Conservation (phyloP, 2,888 invertebrate species). For the Chirona hameri region DNA sequence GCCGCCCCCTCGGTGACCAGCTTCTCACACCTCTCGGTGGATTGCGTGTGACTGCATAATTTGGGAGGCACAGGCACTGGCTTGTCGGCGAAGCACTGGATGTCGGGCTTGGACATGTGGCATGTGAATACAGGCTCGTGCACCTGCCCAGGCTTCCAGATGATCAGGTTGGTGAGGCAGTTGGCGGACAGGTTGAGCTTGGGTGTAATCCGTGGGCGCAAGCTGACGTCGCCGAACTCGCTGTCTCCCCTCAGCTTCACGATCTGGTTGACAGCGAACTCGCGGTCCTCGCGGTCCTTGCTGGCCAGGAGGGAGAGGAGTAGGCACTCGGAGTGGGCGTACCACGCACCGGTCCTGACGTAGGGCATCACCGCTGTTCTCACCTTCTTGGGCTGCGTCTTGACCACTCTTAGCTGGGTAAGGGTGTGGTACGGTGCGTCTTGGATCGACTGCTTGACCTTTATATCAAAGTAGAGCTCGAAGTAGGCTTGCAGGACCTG, state of each 20-base stretch:
- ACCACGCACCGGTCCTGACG: not conserved
- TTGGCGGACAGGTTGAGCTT: not conserved
- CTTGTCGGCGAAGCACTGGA: too few relatives aligned
- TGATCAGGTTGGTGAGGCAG: not conserved
- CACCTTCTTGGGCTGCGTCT: not conserved
- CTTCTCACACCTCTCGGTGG: too few relatives aligned
- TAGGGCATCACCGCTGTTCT: not conserved
- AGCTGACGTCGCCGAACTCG: not conserved
- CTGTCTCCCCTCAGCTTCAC: too few relatives aligned
- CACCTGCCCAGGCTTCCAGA: not conserved
- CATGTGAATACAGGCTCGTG: too few relatives aligned
- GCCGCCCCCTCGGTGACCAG: too few relatives aligned
- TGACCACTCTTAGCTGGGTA: not conserved
- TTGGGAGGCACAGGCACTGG: too few relatives aligned
- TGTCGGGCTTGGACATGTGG: too few relatives aligned
- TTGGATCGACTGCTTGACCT: not conserved
- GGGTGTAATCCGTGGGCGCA: not conserved
- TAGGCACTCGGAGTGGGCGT: not conserved
- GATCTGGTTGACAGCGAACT: too few relatives aligned
- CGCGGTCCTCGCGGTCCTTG: too few relatives aligned
- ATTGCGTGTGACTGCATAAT: too few relatives aligned
- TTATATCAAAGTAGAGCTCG: constrained; percentile 2
- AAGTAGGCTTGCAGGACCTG: not conserved
- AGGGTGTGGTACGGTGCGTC: not conserved
- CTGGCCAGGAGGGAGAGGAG: not conserved